Conservation (phyloP, 2,113 vertebrate genomes). For the Gnathonemus longibarbis region DNA sequence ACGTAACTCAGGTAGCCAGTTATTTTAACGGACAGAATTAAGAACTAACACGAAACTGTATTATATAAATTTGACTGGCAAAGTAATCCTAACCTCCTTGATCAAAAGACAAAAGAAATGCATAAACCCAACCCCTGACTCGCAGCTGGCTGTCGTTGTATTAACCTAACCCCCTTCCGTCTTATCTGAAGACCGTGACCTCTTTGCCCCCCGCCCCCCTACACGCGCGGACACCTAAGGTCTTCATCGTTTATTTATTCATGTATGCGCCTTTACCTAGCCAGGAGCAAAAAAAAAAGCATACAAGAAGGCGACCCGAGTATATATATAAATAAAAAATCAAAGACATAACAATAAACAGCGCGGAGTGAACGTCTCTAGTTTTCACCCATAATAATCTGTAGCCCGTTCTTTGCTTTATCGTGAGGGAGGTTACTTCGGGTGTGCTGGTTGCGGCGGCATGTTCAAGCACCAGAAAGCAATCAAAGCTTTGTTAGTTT, state of each 20-base stretch:
- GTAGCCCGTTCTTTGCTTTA: not conserved
- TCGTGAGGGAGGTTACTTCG: not conserved
- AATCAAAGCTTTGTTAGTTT: not conserved
- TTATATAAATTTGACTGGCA: not conserved
- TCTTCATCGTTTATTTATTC: constrained; percentile 34
- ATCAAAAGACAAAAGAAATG: not conserved
- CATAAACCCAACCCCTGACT: constrained; percentile 2
- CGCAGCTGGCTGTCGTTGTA: constrained; percentile 34
- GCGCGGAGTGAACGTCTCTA: not conserved
- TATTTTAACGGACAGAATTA: not conserved
- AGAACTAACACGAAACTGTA: not conserved
- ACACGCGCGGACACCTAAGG: constrained; percentile 45
- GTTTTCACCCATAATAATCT: not conserved
- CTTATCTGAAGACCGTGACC: constrained; percentile 54
- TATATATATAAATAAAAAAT: not conserved
- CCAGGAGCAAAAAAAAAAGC: not conserved
- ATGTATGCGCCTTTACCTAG: not conserved
- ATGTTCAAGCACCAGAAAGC: not conserved
- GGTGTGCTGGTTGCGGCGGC: not conserved
- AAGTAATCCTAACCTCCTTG: not conserved
- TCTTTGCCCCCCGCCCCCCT: constrained; percentile 50
- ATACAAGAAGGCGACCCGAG: not conserved
- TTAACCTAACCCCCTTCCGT: constrained; percentile 43
- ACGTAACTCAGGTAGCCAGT: not conserved
- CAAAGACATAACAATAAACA: not conserved